A percentile compares a stretch with the other conserved stretches of the same genome.
phyloP scores from a whole-genome alignment of 2,797 vertebrate genomes.

The Psittacula echo region DNA sequence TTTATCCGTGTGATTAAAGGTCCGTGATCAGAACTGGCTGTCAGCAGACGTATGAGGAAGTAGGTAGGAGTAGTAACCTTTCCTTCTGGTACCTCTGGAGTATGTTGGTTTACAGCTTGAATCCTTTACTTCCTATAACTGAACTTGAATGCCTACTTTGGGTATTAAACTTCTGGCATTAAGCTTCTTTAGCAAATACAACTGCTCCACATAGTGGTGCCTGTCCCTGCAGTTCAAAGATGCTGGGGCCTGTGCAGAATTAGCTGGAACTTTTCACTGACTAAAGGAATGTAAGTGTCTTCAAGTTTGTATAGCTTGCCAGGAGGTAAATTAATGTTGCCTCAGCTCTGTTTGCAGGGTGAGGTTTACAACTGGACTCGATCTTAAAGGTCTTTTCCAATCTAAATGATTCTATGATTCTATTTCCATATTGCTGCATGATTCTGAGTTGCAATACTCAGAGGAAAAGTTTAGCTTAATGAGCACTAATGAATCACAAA shows the following conservation, averaged over 20 bases:
- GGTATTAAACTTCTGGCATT: background rate
- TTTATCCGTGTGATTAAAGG: background rate
- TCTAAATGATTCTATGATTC: background rate
- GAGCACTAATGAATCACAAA: constrained; percentile 39
- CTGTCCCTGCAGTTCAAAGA: background rate
- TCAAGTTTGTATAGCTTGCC: background rate
- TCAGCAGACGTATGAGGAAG: background rate
- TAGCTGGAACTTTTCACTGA: background rate
- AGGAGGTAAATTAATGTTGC: background rate
- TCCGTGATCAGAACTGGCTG: background rate
- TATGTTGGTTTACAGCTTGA: background rate
- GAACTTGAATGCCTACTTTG: background rate
- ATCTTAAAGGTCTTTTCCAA: background rate
- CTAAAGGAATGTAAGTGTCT: background rate
- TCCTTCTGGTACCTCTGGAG: background rate
- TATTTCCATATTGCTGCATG: background rate
- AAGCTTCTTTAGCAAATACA: background rate
- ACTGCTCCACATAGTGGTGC: background rate
- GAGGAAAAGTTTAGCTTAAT: constrained; percentile 3
- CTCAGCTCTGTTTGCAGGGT: background rate
- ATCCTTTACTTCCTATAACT: background rate
- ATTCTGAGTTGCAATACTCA: background rate
- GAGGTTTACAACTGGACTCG: rapidly evolving
- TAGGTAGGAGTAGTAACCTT: background rate
- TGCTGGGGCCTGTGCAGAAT: background rate